Evolutionary conservation across 2,888 invertebrate species (phyloP).

Genomic region (Aphrophora alni): DNA sequence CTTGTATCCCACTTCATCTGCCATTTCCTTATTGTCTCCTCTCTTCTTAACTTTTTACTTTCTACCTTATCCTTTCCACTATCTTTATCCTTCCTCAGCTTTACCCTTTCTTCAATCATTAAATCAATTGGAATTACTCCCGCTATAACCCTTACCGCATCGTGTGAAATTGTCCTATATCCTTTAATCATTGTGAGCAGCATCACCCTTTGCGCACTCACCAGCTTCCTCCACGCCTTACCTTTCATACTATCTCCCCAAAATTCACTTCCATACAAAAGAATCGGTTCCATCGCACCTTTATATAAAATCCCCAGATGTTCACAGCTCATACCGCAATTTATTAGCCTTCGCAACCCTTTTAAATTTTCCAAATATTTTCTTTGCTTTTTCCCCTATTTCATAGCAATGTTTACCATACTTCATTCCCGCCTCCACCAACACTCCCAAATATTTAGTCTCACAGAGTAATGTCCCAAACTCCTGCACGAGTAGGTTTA

Average conservation of each 20-base stretch:
- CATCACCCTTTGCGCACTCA: background rate
- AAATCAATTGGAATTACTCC: conserved; percentile 13
- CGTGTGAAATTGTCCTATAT: conserved; percentile 8
- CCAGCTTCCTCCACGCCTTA: background rate
- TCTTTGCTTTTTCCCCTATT: background rate
- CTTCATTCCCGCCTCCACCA: too few relatives aligned
- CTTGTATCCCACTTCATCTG: background rate
- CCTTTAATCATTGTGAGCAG: background rate
- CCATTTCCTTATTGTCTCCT: background rate
- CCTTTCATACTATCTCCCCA: background rate
- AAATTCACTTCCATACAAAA: background rate
- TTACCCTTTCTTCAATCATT: background rate
- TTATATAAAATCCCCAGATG: background rate
- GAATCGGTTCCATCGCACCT: conserved; percentile 24
- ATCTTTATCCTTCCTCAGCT: background rate
- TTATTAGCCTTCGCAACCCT: background rate
- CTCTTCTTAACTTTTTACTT: background rate
- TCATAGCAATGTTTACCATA: background rate
- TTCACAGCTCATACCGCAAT: background rate
- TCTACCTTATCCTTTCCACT: background rate
- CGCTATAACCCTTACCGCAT: background rate
- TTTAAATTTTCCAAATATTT: background rate
- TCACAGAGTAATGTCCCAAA: too few relatives aligned
- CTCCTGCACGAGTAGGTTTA: too few relatives aligned
- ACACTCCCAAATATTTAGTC: too few relatives aligned